Base-by-base conservation (phyloP, 2,113 vertebrate genomes). In the Pterocles orientalis region DNA sequence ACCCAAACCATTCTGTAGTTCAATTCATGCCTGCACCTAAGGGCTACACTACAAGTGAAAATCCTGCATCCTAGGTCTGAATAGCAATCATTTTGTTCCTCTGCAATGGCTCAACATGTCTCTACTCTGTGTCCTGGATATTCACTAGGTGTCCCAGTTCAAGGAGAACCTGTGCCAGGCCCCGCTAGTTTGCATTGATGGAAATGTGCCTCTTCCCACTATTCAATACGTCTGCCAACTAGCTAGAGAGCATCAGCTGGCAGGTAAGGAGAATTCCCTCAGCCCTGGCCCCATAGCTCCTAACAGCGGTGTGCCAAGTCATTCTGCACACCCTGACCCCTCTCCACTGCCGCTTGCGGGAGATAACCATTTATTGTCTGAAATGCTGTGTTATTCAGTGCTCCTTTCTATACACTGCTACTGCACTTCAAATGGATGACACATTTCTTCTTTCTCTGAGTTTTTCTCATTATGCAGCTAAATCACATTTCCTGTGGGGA, bases 191-290 rank as follows among this genome's bases (percentile, higher is more conserved):
- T 98, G 99, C 96, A 95, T 99, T 2, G 99, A 99, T 92, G 99
- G 99, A 53, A 99, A 99, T 81, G 96, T 99, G 77, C 99, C 99
- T 4, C 60, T 98, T 47, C 97, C 99, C 86, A 99, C 99, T 77
- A 98, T 99, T 36, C 87, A 98, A 75, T 99, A 99, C 2, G 36
- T 99, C 85, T 99, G 99, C 89, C 97, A 95, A 9, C n/a, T 99
- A n/a, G 98, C 98, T 39, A 96, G 90, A 92, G 98, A 98, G 75
- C 96, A 98, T 78, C 93, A 97, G 45, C 84, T 98, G 28, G 97
- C 98, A 95, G 98, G 99, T 99, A 86, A 96, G 94, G 77, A 92
- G 57, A 73, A 12, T 39, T 34, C 14, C 1, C 48, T 36, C 36
- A 54, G 62, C 18, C 34, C 39, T 45, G 45, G 43, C 54, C 58